phyloP scores from a whole-genome alignment of 2,797 vertebrate species.

The Schizothorax lantsangensis region DNA sequence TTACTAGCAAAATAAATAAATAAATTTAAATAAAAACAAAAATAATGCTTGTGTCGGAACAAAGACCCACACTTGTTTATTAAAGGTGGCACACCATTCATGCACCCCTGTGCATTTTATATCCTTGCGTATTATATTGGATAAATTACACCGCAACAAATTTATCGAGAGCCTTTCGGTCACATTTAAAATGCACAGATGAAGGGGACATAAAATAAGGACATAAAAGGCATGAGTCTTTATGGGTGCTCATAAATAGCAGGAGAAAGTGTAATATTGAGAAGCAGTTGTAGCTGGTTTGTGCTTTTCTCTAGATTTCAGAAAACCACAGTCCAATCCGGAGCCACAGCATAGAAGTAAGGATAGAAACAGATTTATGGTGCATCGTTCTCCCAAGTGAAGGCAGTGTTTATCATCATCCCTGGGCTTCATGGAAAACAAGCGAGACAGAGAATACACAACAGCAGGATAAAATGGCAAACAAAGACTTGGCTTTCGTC shows the following conservation, averaged over 20 bases:
- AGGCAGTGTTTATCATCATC: slow-evolving; percentile 57
- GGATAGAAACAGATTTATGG: slow-evolving; percentile 66
- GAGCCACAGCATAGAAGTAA: slow-evolving; percentile 53
- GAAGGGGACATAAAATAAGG: slow-evolving; percentile 63
- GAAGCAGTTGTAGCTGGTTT: slow-evolving; percentile 56
- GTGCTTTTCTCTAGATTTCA: slow-evolving; percentile 52
- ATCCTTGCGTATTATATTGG: slow-evolving; percentile 54
- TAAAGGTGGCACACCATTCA: slow-evolving; percentile 14
- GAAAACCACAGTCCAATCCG: slow-evolving; percentile 59
- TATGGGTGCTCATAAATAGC: slow-evolving; percentile 69
- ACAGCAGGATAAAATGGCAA: slow-evolving; percentile 44
- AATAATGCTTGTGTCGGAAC: background rate
- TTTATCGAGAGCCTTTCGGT: slow-evolving; percentile 62
- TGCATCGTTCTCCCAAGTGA: slow-evolving; percentile 32
- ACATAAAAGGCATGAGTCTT: slow-evolving; percentile 62
- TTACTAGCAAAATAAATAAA: background rate
- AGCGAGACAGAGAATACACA: slow-evolving; percentile 29
- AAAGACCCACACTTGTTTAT: slow-evolving; percentile 24
- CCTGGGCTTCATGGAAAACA: slow-evolving; percentile 57
- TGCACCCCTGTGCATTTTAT: slow-evolving; percentile 37
- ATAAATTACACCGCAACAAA: slow-evolving; percentile 60
- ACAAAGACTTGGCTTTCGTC: slow-evolving; percentile 45
- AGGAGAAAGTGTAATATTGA: slow-evolving; percentile 44
- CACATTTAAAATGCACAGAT: slow-evolving; percentile 62
- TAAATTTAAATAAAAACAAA: background rate